Percentiles rank a stretch among this genome's conserved stretches.
phyloP scores from a whole-genome alignment of 2,113 vertebrate species.

The Taurulus bubalis region DNA sequence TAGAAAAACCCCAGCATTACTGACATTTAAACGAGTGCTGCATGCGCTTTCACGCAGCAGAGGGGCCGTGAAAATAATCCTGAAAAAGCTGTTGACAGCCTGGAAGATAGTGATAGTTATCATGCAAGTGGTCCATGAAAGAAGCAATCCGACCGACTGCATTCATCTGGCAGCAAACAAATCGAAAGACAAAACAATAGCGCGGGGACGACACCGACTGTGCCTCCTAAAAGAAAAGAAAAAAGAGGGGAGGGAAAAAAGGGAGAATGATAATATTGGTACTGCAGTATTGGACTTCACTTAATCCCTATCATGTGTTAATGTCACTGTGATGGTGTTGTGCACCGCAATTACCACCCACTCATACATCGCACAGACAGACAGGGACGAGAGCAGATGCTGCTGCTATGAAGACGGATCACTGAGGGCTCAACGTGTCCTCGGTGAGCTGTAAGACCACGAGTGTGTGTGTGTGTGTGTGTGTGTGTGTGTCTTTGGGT shows the following conservation, averaged over 20 bases:
- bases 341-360: conserved; percentile 70
- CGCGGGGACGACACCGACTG: not conserved
- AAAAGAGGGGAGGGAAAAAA: not conserved
- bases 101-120: conserved; percentile 59
- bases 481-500: not conserved
- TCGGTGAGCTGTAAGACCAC: conserved; percentile 11
- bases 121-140: conserved; percentile 67
- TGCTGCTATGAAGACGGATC: conserved; percentile 71
- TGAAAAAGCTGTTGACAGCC: conserved; percentile 58
- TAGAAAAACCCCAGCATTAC: not conserved
- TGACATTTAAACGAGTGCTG: conserved; percentile 9
- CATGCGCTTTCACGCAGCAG: conserved; percentile 16
- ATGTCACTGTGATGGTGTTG: conserved; percentile 64
- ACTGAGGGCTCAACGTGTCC: conserved; percentile 28
- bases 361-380: conserved; percentile 70
- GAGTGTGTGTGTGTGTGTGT: not conserved
- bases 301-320: conserved; percentile 76
- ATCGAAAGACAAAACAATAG: conserved; percentile 54
- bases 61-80: conserved; percentile 43
- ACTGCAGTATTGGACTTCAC: conserved; percentile 65
- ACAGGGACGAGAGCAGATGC: conserved; percentile 71
- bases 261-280: conserved; percentile 49
- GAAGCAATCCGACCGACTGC: conserved; percentile 40
- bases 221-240: not conserved
- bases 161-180: conserved; percentile 55